Evolutionary conservation across 1,140 invertebrate species (phyloP).

Genomic region (Eciton burchellii): DNA sequence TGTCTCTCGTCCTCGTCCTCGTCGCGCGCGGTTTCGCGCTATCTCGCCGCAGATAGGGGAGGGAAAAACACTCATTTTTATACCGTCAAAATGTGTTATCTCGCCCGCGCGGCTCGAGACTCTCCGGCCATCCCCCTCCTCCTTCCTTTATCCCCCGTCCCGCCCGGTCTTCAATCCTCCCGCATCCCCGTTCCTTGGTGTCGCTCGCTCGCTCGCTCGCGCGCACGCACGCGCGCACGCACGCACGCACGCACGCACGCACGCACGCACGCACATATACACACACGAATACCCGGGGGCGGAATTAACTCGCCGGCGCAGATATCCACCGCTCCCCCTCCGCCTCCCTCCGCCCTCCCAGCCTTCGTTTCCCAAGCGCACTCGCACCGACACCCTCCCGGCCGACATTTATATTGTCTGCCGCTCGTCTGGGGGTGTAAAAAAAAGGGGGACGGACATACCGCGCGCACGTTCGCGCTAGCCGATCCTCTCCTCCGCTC

Average conservation of each 20-base stretch:
- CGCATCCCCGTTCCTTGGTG: slow-evolving; percentile 41
- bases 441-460: slow-evolving; percentile 26
- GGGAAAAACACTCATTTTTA: slow-evolving; percentile 77
- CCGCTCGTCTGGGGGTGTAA: slow-evolving; percentile 69
- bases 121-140: slow-evolving; percentile 43
- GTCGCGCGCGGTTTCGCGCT: slow-evolving; percentile 68
- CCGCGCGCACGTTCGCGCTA: background rate
- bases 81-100: slow-evolving; percentile 77
- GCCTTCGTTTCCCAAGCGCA: slow-evolving; percentile 59
- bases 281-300: slow-evolving; percentile 73
- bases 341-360: slow-evolving; percentile 65
- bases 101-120: slow-evolving; percentile 71
- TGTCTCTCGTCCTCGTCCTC: slow-evolving; percentile 22
- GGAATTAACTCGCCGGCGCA: slow-evolving; percentile 84
- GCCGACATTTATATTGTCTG: slow-evolving; percentile 80
- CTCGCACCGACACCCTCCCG: slow-evolving; percentile 46
- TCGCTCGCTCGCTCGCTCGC: slow-evolving; percentile 40
- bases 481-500: slow-evolving; percentile 58
- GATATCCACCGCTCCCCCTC: slow-evolving; percentile 76
- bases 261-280: background rate
- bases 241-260: slow-evolving; percentile 31
- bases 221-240: slow-evolving; percentile 17
- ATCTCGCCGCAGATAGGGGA: slow-evolving; percentile 71
- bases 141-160: background rate
- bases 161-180: slow-evolving; percentile 34